These are phyloP conservation scores for Nowickia ferox DNA, from an alignment of 2,888 invertebrate genomes.

Conservation along the genomic window DNA sequence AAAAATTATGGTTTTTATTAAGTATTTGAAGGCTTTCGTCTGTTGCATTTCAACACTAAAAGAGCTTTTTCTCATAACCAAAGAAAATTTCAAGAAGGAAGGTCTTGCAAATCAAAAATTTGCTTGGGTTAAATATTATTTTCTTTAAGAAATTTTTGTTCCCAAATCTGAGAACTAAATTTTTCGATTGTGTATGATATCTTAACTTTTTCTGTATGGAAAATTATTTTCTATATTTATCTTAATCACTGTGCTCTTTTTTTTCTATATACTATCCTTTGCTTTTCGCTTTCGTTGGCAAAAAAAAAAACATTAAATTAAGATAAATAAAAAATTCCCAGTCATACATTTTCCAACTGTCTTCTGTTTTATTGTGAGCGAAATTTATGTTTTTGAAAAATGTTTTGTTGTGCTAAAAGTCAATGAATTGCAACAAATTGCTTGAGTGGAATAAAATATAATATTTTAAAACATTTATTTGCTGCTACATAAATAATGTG, in stretches of 20 bases:
- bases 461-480: slow-evolving; percentile 50
- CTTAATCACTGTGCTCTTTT: background rate
- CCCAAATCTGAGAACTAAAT: too few relatives aligned
- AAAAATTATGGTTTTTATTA: too few relatives aligned
- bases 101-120: too few relatives aligned
- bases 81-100: too few relatives aligned
- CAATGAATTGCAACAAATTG: slow-evolving; percentile 81
- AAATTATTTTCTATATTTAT: too few relatives aligned
- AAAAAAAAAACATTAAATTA: too few relatives aligned
- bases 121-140: too few relatives aligned
- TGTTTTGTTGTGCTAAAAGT: slow-evolving; percentile 77
- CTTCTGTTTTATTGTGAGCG: slow-evolving; percentile 45
- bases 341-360: slow-evolving; percentile 60
- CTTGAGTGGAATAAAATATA: slow-evolving; percentile 50
- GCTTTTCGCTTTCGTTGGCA: background rate
- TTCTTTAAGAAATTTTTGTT: too few relatives aligned
- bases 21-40: too few relatives aligned
- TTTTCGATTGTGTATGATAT: too few relatives aligned
- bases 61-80: too few relatives aligned
- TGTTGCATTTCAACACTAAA: background rate
- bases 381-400: slow-evolving; percentile 78
- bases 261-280: background rate
- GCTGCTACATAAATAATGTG: slow-evolving; percentile 12
- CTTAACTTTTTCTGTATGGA: too few relatives aligned
- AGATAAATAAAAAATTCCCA: background rate